phyloP scores from a whole-genome alignment of 2,888 invertebrate genomes.

The Eupithecia inturbata region DNA sequence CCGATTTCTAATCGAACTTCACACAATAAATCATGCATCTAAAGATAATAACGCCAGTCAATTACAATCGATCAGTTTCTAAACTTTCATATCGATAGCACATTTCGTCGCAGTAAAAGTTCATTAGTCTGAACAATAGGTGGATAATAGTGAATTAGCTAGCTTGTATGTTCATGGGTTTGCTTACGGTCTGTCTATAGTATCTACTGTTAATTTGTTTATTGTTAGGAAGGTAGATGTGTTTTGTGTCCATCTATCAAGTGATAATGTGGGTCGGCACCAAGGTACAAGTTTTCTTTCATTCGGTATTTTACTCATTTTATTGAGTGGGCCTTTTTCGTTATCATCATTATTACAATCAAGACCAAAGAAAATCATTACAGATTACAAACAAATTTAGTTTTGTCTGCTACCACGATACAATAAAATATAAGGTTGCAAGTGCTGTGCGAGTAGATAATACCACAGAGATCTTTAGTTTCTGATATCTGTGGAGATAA shows the following conservation, averaged over 20 bases:
- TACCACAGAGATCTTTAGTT: no score
- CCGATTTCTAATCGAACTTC: conserved; percentile 38
- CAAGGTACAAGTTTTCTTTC: neutral
- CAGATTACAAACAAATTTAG: neutral
- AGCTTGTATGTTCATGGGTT: neutral
- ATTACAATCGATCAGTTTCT: conserved; percentile 61
- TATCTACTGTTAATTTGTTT: neutral
- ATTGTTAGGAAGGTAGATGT: neutral
- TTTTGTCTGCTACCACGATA: neutral
- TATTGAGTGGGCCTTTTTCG: neutral
- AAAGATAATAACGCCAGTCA: conserved; percentile 53
- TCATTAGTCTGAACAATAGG: conserved; percentile 76
- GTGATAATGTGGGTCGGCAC: neutral
- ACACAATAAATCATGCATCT: conserved; percentile 49
- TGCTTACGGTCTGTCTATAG: neutral
- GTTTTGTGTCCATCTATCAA: neutral
- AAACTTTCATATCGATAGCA: conserved; percentile 65
- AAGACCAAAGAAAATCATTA: neutral
- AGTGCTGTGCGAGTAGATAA: neutral
- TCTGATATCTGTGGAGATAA: no score
- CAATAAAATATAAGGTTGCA: neutral
- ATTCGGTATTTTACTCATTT: neutral
- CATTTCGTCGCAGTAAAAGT: conserved; percentile 61
- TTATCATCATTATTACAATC: neutral
- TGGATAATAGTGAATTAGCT: conserved; percentile 15